Evolutionary conservation across 2,888 invertebrate genomes (phyloP).

Genomic region (Trilocha varians): DNA sequence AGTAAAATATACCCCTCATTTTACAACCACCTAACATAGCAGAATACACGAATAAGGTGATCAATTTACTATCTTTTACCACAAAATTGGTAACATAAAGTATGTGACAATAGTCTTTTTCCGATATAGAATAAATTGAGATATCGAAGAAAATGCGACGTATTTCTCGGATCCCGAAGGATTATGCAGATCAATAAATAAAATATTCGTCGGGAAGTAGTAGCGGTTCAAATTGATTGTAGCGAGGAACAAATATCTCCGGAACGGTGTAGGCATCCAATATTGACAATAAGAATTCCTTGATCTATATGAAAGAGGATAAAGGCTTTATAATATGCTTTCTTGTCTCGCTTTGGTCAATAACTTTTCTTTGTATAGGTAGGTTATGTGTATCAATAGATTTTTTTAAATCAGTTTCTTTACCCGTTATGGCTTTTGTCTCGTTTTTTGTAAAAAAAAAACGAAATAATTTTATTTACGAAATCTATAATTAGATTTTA

Average conservation of each 20-base stretch:
- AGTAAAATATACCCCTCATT: no score
- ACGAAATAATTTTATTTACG: no score
- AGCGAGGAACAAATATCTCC: slow-evolving; percentile 27
- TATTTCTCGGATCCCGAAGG: slow-evolving; percentile 17
- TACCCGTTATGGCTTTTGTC: no score
- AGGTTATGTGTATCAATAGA: no score
- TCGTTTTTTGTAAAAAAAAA: no score
- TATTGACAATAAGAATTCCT: slow-evolving; percentile 33
- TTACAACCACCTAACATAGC: no score
- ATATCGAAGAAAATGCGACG: slow-evolving; percentile 1
- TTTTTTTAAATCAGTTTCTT: no score
- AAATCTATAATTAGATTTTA: slow-evolving; percentile 7
- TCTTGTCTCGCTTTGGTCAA: slow-evolving; percentile 13
- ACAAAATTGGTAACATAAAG: no score
- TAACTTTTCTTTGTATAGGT: neutral
- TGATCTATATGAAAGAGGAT: slow-evolving; percentile 22
- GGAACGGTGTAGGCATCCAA: slow-evolving; percentile 32
- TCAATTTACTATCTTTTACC: no score
- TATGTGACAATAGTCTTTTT: no score
- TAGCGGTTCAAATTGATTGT: slow-evolving; percentile 31
- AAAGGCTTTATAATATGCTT: slow-evolving; percentile 19
- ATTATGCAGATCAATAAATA: slow-evolving; percentile 45
- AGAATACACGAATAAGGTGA: no score
- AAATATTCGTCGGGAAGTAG: slow-evolving; percentile 30
- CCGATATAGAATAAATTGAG: neutral